Evolutionary conservation across 2,888 invertebrate genomes (phyloP), one percentile per base, ranked within the genome.

Genomic region (Drosophila picticornis): DNA sequence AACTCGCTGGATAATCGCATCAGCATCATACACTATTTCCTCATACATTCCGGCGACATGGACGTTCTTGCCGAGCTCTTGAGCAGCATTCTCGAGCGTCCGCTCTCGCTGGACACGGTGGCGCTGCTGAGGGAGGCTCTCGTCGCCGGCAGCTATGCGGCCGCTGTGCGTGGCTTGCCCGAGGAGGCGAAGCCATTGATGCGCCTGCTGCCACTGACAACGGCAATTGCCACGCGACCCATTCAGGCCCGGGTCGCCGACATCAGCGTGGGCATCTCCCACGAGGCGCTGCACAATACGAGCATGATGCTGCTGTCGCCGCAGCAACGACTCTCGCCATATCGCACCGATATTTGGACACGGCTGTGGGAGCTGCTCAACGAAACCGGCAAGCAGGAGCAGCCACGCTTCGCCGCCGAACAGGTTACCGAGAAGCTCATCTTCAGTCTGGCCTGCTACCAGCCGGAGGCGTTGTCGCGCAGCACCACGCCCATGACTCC

Each of bases 401-500:
- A 94, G 77, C 95, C 94, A 19, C 94, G 96, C 64, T 96, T 97
- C 84, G 94, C 94, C 64, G 95, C 96, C 1, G 94, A 94, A 55
- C 95, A 95, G 88, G 97, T 97, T 34, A 95, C 95, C 0, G 97
- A 97, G 81, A 97, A 97, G 89, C 94, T 97, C 34, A 94, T 96
- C 88, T 95, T 97, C 70, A 97, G 97, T 55, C 93, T 97, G 88
- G 96, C 96, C 67, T 97, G 97, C 91, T 97, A 97, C 93, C 97
- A 93, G 95, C 97, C 97, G 0, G 97, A 97, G 93, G 97, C 97
- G 1, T 92, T 97, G 43, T 97, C 97, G 2, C 95, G 97, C 87
- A 97, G 96, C 89, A 96, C 96, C 84, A 97, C 97, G 29, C 97
- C 97, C 13, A 95, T 97, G 93, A 97, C 97, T 1, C 97, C 97